Conservation (phyloP, 2,888 invertebrate genomes). For the Drosophila flavopinicola region DNA sequence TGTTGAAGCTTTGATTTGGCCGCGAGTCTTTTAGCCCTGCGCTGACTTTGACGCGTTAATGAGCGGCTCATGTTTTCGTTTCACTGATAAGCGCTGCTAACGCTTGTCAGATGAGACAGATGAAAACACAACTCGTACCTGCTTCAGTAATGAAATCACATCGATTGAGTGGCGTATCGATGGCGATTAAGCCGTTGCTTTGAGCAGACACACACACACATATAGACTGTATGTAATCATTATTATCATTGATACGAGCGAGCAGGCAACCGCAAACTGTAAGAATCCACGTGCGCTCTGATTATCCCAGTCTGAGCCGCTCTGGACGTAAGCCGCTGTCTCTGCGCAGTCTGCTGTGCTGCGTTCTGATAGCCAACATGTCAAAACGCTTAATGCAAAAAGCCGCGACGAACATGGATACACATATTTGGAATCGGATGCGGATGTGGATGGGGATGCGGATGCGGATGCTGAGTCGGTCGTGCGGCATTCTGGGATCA, state of each 20-base stretch:
- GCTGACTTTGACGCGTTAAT: slow-evolving; percentile 48
- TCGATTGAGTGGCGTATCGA: slow-evolving; percentile 36
- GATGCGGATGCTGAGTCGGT: slow-evolving; percentile 42
- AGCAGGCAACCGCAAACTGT: slow-evolving; percentile 42
- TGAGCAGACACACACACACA: no score
- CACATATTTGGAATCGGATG: slow-evolving; percentile 52
- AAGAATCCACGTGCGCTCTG: slow-evolving; percentile 50
- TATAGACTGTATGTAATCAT: no score
- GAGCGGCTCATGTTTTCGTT: slow-evolving; percentile 60
- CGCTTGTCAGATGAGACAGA: slow-evolving; percentile 10
- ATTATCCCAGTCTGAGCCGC: slow-evolving; percentile 48
- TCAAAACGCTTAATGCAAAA: slow-evolving; percentile 77
- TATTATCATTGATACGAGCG: slow-evolving; percentile 62
- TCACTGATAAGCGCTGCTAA: slow-evolving; percentile 22
- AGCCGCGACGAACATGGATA: slow-evolving; percentile 40
- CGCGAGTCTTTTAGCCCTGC: slow-evolving; percentile 46
- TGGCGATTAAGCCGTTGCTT: slow-evolving; percentile 41
- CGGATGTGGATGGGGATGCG: slow-evolving; percentile 45
- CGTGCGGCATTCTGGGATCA: slow-evolving; percentile 72
- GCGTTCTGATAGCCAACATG: slow-evolving; percentile 62
- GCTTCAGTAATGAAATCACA: slow-evolving; percentile 11
- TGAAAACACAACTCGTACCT: neutral
- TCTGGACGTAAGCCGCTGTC: slow-evolving; percentile 65
- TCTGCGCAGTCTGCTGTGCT: slow-evolving; percentile 34
- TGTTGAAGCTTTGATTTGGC: slow-evolving; percentile 69